phyloP scores from a whole-genome alignment of 2,797 vertebrate genomes.

The Rhincodon typus region DNA sequence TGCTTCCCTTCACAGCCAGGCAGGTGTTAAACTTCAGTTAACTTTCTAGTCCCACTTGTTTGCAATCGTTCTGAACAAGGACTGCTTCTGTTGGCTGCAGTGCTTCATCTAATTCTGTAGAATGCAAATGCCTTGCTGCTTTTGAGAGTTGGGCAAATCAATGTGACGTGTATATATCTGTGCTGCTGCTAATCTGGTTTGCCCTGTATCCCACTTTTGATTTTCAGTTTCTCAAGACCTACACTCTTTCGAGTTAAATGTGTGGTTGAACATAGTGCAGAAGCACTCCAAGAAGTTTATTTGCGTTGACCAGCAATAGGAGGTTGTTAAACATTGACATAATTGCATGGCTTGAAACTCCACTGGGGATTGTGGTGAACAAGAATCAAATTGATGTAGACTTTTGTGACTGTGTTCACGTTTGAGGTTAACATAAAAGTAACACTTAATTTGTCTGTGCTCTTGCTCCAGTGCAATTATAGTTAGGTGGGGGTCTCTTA shows the following conservation, averaged over 20 bases:
- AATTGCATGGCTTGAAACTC: conserved; percentile 15
- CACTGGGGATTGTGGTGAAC: background rate
- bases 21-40: conserved; percentile 71
- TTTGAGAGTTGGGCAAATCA: conserved; percentile 24
- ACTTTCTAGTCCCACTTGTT: conserved; percentile 57
- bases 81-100: conserved; percentile 42
- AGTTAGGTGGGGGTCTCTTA: background rate
- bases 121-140: conserved; percentile 33
- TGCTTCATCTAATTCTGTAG: conserved; percentile 25
- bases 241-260: background rate
- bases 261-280: background rate
- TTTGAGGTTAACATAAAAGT: background rate
- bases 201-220: background rate
- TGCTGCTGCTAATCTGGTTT: conserved; percentile 9
- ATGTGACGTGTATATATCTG: background rate
- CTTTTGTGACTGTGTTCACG: background rate
- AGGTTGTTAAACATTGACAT: background rate
- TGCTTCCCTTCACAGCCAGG: conserved; percentile 74
- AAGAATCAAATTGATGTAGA: background rate
- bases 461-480: background rate
- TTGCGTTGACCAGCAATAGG: background rate
- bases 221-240: background rate
- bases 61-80: conserved; percentile 55
- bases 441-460: background rate
- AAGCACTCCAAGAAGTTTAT: background rate